Conservation (phyloP, 1,140 invertebrate species). For the Neocloeon triangulifer region DNA sequence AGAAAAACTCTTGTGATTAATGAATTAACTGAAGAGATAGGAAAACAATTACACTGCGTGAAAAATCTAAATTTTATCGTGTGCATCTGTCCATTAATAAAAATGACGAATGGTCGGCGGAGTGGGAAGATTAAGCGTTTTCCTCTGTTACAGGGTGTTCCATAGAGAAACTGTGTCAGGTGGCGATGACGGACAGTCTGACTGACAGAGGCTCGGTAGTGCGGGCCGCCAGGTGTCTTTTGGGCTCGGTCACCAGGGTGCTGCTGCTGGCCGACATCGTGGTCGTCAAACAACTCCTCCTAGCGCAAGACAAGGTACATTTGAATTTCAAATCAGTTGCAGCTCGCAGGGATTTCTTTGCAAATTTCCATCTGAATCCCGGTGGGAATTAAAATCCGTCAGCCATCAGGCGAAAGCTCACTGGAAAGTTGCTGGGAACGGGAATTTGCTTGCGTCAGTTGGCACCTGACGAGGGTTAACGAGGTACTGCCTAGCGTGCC, state of each 20-base stretch:
- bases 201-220: constrained; percentile 58
- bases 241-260: constrained; percentile 88
- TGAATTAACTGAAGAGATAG: no score
- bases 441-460: background rate
- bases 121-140: no score
- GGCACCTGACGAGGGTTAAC: background rate
- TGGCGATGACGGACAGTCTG: constrained; percentile 36
- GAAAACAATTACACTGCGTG: no score
- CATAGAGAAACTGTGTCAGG: constrained; percentile 74
- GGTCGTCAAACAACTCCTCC: constrained; percentile 86
- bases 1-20: no score
- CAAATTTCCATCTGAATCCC: background rate
- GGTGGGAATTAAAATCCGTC: background rate
- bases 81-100: no score
- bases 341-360: no score
- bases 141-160: constrained; percentile 39
- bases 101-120: no score
- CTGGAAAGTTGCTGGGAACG: background rate
- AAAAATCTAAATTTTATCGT: no score
- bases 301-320: constrained; percentile 84
- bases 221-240: constrained; percentile 71
- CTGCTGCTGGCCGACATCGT: constrained; percentile 96
- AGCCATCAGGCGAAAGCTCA: no score
- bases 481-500: no score
- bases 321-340: no score